These are phyloP conservation scores for Sturnus vulgaris DNA, from an alignment of 2,113 vertebrate genomes.

Conservation along the genomic window DNA sequence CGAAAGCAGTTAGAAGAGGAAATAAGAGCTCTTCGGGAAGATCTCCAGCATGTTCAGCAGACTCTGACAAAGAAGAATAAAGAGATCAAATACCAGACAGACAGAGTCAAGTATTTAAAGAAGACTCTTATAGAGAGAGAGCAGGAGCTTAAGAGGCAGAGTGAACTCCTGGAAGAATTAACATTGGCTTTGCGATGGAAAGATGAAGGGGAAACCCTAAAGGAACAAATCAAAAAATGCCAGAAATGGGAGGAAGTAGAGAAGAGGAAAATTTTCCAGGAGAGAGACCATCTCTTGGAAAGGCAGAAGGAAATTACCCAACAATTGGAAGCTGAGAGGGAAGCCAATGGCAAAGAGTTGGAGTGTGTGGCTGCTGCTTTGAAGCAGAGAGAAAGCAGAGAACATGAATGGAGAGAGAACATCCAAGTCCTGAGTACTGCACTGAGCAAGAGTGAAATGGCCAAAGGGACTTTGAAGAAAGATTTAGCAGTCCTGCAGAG, in stretches of 20 bases:
- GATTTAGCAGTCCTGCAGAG: slow-evolving; percentile 48
- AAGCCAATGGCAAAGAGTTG: slow-evolving; percentile 33
- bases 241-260: slow-evolving; percentile 6
- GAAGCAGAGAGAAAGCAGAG: slow-evolving; percentile 65
- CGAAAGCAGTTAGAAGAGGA: background rate
- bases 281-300: background rate
- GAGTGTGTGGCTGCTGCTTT: slow-evolving; percentile 20
- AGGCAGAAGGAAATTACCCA: slow-evolving; percentile 14
- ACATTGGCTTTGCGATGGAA: background rate
- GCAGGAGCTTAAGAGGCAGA: slow-evolving; percentile 20
- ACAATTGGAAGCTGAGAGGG: background rate
- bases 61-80: background rate
- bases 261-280: background rate
- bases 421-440: slow-evolving; percentile 43
- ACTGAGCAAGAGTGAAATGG: slow-evolving; percentile 56
- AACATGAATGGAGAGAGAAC: slow-evolving; percentile 69
- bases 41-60: background rate
- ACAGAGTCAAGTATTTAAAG: slow-evolving; percentile 30
- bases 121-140: slow-evolving; percentile 10
- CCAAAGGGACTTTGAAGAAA: slow-evolving; percentile 47
- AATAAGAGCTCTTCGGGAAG: background rate
- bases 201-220: background rate
- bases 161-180: slow-evolving; percentile 21
- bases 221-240: slow-evolving; percentile 3
- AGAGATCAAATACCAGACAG: background rate